Evolutionary conservation across 2,113 vertebrate species (phyloP), one percentile per base, ranked within the genome.

Genomic region (Hemiprocne comata): DNA sequence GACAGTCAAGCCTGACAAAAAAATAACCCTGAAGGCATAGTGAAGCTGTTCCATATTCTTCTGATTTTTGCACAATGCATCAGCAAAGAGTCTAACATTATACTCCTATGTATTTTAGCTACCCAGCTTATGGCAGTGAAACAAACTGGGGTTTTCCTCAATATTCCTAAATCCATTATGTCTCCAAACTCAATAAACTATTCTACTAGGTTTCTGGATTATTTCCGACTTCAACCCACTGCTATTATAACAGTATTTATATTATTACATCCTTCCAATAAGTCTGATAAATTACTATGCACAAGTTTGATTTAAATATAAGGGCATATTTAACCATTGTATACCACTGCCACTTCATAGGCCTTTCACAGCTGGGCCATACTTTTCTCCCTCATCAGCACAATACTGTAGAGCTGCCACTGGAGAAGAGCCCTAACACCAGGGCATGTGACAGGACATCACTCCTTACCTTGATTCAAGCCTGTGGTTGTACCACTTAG

Each of bases 11-110:
- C 7, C 29, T 71, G 16, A 65, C 28, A 7, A 78, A 74, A 46
- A 75, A 12, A 31, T 1, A 46, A 83, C 17, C 55, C 72, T 57
- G 34, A 86, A 84, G 75, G 69, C 53, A 94, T 5, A 84, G n/a
- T 58, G 12, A 88, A 90, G 60, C 48, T 36, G 40, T 74, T 86
- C 69, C 26, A 86, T 67, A 58, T 74, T 77, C 85, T 94, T 76
- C 42, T 67, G 64, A 38, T 48, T 91, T 85, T 94, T 88, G 23
- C 42, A 84, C 21, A 80, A 60, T 29, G 28, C 48, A 80, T 57
- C 26, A 81, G 26, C 19, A 57, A 72, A 79, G n/a, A 60, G 34
- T 38, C n/a, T 76, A 40, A 69, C 19, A 19, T 62, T 79, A 61
- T 33, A 66, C 36, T 60, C 2, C 1, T 36, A 72, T 0, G 1